Evolutionary conservation across 2,797 vertebrate genomes (phyloP), one percentile per base, ranked within the genome.

Genomic region (Rhincodon typus): DNA sequence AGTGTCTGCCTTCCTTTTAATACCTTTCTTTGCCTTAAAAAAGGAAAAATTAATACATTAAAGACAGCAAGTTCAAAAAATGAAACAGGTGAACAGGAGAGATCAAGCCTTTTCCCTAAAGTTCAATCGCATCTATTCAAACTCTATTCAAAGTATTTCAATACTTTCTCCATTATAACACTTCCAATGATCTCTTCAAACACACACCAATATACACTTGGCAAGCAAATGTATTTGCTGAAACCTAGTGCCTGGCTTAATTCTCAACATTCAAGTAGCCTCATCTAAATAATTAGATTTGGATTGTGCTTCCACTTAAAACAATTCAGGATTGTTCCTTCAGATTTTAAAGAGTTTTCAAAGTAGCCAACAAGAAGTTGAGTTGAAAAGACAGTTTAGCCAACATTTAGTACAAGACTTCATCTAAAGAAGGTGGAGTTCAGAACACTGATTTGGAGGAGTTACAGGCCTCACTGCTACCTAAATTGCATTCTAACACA

Each of bases 1-100:
- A 17, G 98, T 97, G 96, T 98, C 98, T 93, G 98, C 97, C 97
- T 98, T 99, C 96, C 98, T 98, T 97, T 99, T 99, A 67, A 98
- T 97, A 72, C 98, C 98, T 95, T 97, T 99, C 96, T 98, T 98
- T 74, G 96, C 96, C 98, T 99, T 96, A 96, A 97, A 53, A 53
- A 62, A 10, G 27, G 27, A 95, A 95, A 95, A 57, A 53, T 79
- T 15, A 90, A 2, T 25, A 96, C 0, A 8, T 69, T 57, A 77
- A 86, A 95, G 82, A 53, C 38, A 50, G 25, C 0, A 46, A 42
- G 34, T 4, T 91, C 66, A 67, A 93, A 67, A 67, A 27, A 42
- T 42, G 7, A 67, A 87, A 90, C 4, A 34, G 0, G 34, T 34
- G 30, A 96, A n/a, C 3, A 91, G 53, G 25, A 3, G 1, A 13